Base-by-base conservation (phyloP, 2,113 vertebrate species). In the Psilopogon haemacephalus region DNA sequence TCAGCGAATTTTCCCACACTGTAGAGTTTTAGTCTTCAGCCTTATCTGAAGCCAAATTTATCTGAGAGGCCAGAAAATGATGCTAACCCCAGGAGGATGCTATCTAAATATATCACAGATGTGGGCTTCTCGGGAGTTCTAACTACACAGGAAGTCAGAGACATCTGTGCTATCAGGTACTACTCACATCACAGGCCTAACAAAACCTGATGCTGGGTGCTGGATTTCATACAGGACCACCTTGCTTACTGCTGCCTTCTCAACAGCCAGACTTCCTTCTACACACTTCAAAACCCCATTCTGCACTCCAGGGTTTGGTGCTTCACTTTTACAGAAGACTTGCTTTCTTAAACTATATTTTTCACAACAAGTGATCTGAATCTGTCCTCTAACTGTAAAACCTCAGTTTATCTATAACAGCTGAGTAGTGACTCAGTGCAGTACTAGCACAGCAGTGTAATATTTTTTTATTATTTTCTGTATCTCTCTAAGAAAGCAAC, bases 401-500 rank as follows among this genome's bases (percentile, higher is more conserved):
- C n/a, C 71, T 87, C 70, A 63, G 52, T 21, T 80, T 92, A 75
- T 72, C 84, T 11, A 1, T 73, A 89, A 54, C 84, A 93, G 81
- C 78, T 79, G 91, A 95, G 56, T 89, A 65, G 63, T 44, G 38
- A 65, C 63, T 65, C 63, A 65, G 63, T 65, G 44, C 93, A 96
- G 84, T 93, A 69, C 33, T 82, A 90, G 73, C 81, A 92, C 30
- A 5, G 50, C 64, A 63, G 92, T 76, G 81, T 90, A 94, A 96
- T 94, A 92, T 90, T 93, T 90, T 94, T 96, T 89, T 79, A 50
- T 86, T 95, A 87, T 89, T 96, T 86, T 92, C 89, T 91, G 14
- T 59, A 70, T 69, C 32, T 26, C 32, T 83, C 75, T 86, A 60
- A 56, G 72, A 91, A 89, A 89, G 91, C 87, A 92, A 74, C 79